Evolutionary conservation across 2,888 invertebrate species (phyloP), one percentile per base, ranked within the genome.

Genomic region (Oligia strigilis): DNA sequence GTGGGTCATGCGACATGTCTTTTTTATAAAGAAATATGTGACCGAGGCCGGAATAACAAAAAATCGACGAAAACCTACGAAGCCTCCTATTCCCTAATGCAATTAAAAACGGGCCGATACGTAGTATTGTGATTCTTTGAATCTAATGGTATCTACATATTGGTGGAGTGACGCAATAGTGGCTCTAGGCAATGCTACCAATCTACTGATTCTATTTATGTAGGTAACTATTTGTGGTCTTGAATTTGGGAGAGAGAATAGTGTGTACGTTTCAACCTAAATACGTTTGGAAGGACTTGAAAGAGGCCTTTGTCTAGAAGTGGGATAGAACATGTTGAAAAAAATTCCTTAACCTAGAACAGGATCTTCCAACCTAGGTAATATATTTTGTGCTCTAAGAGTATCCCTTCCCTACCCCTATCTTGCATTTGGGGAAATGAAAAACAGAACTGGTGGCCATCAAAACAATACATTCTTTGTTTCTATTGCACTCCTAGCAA

Each of bases 21-120:
- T 83, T 87, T 82, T 86, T 88, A 81, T 81, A 71, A 84, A 85
- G 74, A 86, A 77, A 88, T 86, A 88, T 80, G 70, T 66, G 23
- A 65, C 62, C 46, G 64, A 77, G 75, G 72, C 46, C 46, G 77
- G 58, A 67, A 81, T 81, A 81, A 76, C 75, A 78, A 80, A 81
- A 73, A 78, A 76, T 46, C 55, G 46, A 80, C 77, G 78, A 78
- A 77, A 76, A 40, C 75, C 80, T 71, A 75, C 64, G 43, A 75
- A 66, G 60, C n/a, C 78, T 72, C 77, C 46, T 88, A 89, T 89
- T 88, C 88, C 90, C 88, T 77, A 58, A 85, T 80, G 88, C 77
- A 86, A 88, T 89, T 88, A 88, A 85, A 36, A 84, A 52, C 4
- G 52, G 52, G 17, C 43, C 60, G 49, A 70, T 52, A 83, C 5